Evolutionary conservation across 2,888 invertebrate species (phyloP).

Genomic region (Auanema freiburgensis): DNA sequence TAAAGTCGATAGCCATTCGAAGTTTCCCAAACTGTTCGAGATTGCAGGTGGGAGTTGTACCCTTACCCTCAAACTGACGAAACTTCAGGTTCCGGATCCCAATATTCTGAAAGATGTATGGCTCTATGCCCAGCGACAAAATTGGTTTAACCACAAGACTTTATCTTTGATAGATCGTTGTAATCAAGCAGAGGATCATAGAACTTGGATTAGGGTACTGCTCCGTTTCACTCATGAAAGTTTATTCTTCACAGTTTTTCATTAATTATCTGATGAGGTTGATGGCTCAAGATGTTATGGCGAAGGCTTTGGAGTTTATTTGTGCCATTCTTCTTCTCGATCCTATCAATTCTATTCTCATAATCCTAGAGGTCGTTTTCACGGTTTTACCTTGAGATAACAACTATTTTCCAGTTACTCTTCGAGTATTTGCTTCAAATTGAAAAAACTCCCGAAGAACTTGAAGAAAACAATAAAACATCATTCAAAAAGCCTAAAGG

Average conservation of each 20-base stretch:
- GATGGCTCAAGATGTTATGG: constrained; percentile 11
- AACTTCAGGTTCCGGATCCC: constrained; percentile 8
- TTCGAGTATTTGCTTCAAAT: no score
- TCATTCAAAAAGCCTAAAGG: no score
- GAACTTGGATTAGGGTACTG: constrained; percentile 15
- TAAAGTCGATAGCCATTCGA: constrained; percentile 16
- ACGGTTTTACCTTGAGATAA: no score
- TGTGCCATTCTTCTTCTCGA: constrained; percentile 14
- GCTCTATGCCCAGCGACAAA: constrained; percentile 19
- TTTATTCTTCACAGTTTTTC: constrained; percentile 1
- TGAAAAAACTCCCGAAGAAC: no score
- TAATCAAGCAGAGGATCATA: constrained; percentile 13
- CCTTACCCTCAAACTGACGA: no score
- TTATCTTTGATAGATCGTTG: constrained; percentile 13
- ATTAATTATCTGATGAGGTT: constrained; percentile 11
- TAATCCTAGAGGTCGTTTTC: constrained; percentile 12
- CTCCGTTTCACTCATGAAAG: not conserved
- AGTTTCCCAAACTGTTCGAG: constrained; percentile 14
- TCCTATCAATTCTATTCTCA: constrained; percentile 7
- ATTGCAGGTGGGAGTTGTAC: constrained; percentile 15
- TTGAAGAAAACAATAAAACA: no score
- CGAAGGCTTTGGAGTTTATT: constrained; percentile 13
- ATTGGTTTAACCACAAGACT: constrained; percentile 13
- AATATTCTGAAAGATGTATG: constrained; percentile 19
- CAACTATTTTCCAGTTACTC: no score